phyloP scores from a whole-genome alignment of 2,888 invertebrate species.

The Zele albiditarsus region DNA sequence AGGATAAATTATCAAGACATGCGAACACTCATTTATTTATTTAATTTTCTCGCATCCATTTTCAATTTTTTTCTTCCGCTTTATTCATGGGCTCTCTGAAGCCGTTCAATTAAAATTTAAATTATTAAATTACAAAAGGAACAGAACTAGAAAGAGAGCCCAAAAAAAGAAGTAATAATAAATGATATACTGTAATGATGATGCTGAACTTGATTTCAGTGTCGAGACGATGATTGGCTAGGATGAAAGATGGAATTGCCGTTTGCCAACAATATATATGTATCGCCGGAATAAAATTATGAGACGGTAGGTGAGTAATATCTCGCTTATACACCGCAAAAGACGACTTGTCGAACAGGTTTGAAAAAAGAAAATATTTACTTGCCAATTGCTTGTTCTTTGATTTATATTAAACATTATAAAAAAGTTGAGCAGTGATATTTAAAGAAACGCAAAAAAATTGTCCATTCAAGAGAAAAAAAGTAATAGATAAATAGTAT shows the following conservation, averaged over 20 bases:
- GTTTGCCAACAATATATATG: neutral
- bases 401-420: neutral
- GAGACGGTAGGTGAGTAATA: neutral
- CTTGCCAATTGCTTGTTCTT: neutral
- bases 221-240: neutral
- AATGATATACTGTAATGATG: neutral
- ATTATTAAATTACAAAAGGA: neutral
- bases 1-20: constrained; percentile 7
- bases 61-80: neutral
- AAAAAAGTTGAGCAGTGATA: neutral
- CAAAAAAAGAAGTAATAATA: neutral
- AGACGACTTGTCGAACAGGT: neutral
- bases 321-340: neutral
- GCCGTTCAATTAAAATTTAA: neutral
- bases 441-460: neutral
- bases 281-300: neutral
- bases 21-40: neutral
- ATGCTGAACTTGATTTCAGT: constrained; percentile 7
- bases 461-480: neutral
- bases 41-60: neutral
- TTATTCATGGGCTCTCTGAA: neutral
- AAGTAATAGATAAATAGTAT: neutral
- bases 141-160: neutral
- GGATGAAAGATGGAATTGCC: neutral
- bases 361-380: neutral